Evolutionary conservation across 2,113 vertebrate species (phyloP).

Genomic region (Ginglymostoma cirratum): DNA sequence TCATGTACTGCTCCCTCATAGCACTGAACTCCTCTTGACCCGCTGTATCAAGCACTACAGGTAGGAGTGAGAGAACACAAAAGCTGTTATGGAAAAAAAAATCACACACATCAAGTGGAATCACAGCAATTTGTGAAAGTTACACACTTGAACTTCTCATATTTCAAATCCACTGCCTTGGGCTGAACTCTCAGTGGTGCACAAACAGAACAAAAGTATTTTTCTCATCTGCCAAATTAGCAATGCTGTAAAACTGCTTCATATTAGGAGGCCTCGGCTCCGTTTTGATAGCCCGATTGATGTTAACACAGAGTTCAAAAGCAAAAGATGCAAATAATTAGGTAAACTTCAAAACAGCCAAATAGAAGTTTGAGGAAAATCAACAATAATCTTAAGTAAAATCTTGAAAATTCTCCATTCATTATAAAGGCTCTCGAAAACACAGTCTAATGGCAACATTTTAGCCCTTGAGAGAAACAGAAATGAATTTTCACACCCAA

Average conservation of each 20-base stretch:
- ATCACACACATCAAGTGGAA: neutral
- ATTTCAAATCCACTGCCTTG: neutral
- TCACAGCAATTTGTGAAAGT: neutral
- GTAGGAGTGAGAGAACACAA: constrained; percentile 16
- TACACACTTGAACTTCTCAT: neutral
- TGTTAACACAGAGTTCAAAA: neutral
- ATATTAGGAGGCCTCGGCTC: neutral
- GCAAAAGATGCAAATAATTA: neutral
- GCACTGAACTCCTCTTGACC: constrained; percentile 98
- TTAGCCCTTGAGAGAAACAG: neutral
- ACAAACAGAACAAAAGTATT: neutral
- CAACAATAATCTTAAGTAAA: neutral
- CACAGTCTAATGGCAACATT: neutral
- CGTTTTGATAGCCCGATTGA: neutral
- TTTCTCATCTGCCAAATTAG: neutral
- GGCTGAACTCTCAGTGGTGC: neutral
- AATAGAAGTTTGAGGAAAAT: neutral
- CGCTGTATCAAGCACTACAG: constrained; percentile 85
- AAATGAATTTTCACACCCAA: neutral
- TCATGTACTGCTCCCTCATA: constrained; percentile 98
- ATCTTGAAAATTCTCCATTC: neutral
- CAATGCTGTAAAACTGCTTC: too few relatives aligned
- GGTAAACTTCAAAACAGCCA: neutral
- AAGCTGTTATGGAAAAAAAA: neutral
- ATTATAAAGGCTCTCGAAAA: neutral